These are phyloP conservation scores for Raja brachyura DNA, from an alignment of 2,113 vertebrate genomes.

Conservation along the genomic window DNA sequence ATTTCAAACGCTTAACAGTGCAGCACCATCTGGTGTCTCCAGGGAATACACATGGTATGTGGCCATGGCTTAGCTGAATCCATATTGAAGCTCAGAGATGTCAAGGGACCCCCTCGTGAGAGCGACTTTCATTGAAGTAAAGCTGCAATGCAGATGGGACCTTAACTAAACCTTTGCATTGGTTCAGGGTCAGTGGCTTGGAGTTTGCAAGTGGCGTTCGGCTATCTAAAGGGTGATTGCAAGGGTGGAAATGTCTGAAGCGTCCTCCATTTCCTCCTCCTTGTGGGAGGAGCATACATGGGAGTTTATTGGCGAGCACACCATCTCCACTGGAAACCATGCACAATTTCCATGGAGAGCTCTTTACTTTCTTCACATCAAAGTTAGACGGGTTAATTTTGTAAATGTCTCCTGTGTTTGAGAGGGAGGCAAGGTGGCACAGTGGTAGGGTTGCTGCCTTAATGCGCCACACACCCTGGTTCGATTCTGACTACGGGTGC, in stretches of 20 bases:
- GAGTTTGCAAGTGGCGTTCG: neutral
- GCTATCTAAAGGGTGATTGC: neutral
- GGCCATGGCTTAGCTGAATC: conserved; percentile 53
- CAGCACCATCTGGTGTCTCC: conserved; percentile 65
- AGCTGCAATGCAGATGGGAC: conserved; percentile 35
- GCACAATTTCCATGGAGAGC: conserved; percentile 71
- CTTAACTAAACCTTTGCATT: conserved; percentile 40
- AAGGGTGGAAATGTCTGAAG: conserved; percentile 43
- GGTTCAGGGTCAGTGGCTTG: neutral
- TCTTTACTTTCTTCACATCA: conserved; percentile 65
- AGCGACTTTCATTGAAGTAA: neutral
- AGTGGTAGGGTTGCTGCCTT: too few relatives aligned
- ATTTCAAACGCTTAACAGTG: conserved; percentile 63
- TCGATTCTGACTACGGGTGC: too few relatives aligned
- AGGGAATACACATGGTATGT: conserved; percentile 53
- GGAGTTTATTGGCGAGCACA: conserved; percentile 64
- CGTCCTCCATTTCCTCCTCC: conserved; percentile 59
- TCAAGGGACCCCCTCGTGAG: conserved; percentile 22
- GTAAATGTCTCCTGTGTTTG: conserved; percentile 47
- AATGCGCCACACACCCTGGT: too few relatives aligned
- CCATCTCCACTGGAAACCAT: conserved; percentile 58
- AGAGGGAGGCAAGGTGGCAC: conserved; percentile 21
- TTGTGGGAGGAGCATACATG: conserved; percentile 47
- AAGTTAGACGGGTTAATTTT: conserved; percentile 62
- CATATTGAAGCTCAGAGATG: conserved; percentile 43